phyloP scores from a whole-genome alignment of 2,113 vertebrate genomes.

The Accipiter cooperii region DNA sequence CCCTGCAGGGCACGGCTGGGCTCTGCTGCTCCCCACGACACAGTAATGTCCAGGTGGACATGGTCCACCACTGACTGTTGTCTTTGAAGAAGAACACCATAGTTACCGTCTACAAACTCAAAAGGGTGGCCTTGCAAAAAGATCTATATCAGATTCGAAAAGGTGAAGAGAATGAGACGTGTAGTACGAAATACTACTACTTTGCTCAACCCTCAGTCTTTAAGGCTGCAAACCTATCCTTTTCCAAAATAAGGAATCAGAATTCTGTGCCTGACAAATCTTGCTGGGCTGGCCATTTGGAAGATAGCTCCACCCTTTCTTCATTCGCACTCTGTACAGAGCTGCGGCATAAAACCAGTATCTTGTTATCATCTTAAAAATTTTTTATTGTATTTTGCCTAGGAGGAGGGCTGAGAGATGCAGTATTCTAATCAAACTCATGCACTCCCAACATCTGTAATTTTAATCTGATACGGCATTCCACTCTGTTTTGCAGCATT shows the following conservation, averaged over 20 bases:
- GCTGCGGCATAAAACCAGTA: not conserved
- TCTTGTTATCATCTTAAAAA: not conserved
- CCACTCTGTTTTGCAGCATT: not conserved
- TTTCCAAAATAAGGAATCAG: not conserved
- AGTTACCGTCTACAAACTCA: not conserved
- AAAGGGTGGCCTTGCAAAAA: not conserved
- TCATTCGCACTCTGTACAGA: accelerated
- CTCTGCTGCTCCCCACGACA: constrained; percentile 69
- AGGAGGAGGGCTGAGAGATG: not conserved
- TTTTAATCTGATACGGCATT: not conserved
- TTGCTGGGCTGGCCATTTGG: not conserved
- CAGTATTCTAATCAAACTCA: not conserved
- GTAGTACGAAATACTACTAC: not conserved
- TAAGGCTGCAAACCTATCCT: not conserved
- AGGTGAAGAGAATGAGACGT: not conserved
- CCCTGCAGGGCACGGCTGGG: constrained; percentile 77
- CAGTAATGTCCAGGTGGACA: constrained; percentile 82
- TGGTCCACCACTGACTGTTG: constrained; percentile 53
- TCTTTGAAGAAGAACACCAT: not conserved
- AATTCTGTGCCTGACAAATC: not conserved
- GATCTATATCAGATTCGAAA: no score
- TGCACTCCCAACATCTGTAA: not conserved
- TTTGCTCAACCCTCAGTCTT: not conserved
- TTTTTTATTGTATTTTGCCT: not conserved
- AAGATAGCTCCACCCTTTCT: not conserved